Base-by-base conservation (phyloP, 2,113 vertebrate species). In the Microcebus lehilahytsara region DNA sequence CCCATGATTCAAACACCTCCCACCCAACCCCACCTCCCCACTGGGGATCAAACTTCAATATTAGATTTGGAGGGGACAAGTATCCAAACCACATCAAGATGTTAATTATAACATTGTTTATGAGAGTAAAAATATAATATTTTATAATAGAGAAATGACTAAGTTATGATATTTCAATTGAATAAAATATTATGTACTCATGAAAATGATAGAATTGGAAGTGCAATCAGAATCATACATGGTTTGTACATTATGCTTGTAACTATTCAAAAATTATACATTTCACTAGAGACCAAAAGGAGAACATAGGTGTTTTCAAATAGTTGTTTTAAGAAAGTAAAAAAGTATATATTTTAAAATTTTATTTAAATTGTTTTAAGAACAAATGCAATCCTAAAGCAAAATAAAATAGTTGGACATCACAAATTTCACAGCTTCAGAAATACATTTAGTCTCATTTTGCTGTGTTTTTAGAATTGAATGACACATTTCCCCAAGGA, bases 91-190 rank as follows among this genome's bases (percentile, higher is more conserved):
- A 25, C 25, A 60, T 60, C 58, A 60, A 77, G 0, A 64, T 91
- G 10, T 77, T 94, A 92, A 92, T 86, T 93, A 92, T 4, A 84
- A n/a, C n/a, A 84, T 32, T 93, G 37, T 60, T 95, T 85, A 72
- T 95, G 49, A 88, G 30, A 86, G 7, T 74, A 93, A 84, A 93
- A 84, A 71, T 81, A 66, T 23, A 69, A 92, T 85, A 67, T 91
- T 94, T 94, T 74, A 34, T 64, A 71, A 56, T 46, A 83, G 25
- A 96, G 12, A 83, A 85, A 49, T n/a, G 22, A 89, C n/a, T 58
- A 77, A 81, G 9, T 88, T 95, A 78, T 51, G 27, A 74, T 25
- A 80, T 64, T 69, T 95, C 17, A 88, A 19, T 81, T 53, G 14
- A 58, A 91, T 90, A 64, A 11, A 58, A 91, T 90, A 64, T 23